Evolutionary conservation across 2,888 invertebrate species (phyloP).

Genomic region (Hydraecia micacea): DNA sequence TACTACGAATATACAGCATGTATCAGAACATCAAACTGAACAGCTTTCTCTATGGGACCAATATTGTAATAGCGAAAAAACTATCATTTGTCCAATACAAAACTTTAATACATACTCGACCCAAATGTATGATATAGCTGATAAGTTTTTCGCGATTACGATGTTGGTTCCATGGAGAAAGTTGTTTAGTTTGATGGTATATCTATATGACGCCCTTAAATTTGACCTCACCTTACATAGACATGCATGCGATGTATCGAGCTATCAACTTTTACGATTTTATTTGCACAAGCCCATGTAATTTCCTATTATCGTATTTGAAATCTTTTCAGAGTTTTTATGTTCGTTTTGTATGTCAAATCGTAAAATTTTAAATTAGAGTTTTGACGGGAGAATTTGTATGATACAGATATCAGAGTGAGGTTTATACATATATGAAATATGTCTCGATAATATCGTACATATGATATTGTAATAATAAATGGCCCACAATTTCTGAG

Average conservation of each 20-base stretch:
- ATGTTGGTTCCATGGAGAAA: no score
- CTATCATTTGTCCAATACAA: background rate
- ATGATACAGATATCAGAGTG: conserved; percentile 8
- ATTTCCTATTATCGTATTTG: conserved; percentile 54
- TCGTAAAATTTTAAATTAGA: conserved; percentile 60
- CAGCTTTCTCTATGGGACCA: background rate
- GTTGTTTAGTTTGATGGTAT: background rate
- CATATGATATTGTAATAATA: background rate
- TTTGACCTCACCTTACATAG: background rate
- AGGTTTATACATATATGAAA: background rate
- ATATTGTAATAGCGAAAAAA: background rate
- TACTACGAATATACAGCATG: conserved; percentile 36
- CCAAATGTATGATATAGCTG: background rate
- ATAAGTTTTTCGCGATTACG: background rate
- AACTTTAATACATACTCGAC: background rate
- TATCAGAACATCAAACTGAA: background rate
- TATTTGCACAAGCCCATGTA: conserved; percentile 54
- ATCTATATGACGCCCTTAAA: background rate
- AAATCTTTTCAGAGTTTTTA: conserved; percentile 57
- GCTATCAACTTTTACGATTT: conserved; percentile 59
- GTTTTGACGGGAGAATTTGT: conserved; percentile 39
- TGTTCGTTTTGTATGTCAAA: conserved; percentile 46
- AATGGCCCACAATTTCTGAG: background rate
- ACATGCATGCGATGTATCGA: conserved; percentile 45
- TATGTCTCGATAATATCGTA: background rate